Evolutionary conservation across 2,888 invertebrate species (phyloP).

Genomic region (Syrphus vitripennis): DNA sequence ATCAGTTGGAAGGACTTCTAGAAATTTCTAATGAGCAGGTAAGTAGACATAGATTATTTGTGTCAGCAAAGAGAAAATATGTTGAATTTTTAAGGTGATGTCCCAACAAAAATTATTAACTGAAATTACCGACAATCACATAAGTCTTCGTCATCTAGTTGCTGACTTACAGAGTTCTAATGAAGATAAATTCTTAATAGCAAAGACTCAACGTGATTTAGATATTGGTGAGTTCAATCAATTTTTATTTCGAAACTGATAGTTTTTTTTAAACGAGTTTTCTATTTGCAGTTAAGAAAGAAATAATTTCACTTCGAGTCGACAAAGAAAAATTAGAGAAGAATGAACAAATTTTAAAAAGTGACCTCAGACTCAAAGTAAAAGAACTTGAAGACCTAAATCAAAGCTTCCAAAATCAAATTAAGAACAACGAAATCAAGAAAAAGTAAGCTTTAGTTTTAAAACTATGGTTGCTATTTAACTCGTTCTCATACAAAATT

Average conservation of each 20-base stretch:
- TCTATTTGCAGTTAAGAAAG: conserved; percentile 75
- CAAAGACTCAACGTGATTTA: conserved; percentile 79
- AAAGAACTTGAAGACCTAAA: conserved; percentile 70
- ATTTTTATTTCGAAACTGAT: background rate
- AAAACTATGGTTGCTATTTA: background rate
- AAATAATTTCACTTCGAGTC: conserved; percentile 74
- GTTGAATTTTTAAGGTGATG: conserved; percentile 73
- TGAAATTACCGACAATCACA: conserved; percentile 80
- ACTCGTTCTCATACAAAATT: background rate
- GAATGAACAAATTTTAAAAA: conserved; percentile 71
- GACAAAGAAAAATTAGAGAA: conserved; percentile 74
- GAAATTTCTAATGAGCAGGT: conserved; percentile 78
- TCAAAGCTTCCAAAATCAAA: conserved; percentile 75
- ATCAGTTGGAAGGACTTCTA: conserved; percentile 77
- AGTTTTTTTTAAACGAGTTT: background rate
- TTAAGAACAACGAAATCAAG: conserved; percentile 76
- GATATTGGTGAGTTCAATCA: conserved; percentile 74
- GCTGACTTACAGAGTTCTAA: conserved; percentile 80
- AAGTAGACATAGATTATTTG: background rate
- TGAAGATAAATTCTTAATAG: conserved; percentile 78
- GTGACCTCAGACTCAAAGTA: conserved; percentile 73
- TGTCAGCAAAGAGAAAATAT: background rate
- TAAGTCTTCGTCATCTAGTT: conserved; percentile 79
- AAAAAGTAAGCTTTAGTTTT: conserved; percentile 74
- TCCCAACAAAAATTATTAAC: conserved; percentile 79